phyloP scores from a whole-genome alignment of 2,888 invertebrate genomes.

The Athripsodes cinereus region DNA sequence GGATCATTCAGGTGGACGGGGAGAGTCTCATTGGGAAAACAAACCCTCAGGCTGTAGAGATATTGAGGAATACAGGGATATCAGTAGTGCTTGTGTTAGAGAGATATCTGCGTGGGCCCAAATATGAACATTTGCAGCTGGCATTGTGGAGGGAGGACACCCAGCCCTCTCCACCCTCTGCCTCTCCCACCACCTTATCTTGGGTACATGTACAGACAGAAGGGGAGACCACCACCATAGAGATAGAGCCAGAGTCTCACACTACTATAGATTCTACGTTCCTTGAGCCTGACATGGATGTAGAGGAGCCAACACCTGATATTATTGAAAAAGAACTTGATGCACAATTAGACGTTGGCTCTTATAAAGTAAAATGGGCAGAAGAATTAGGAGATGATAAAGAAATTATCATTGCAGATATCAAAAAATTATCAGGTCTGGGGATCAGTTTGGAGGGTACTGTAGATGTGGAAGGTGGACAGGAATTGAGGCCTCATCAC shows the following conservation, averaged over 20 bases:
- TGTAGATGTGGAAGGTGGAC: slow-evolving; percentile 95
- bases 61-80: slow-evolving; percentile 88
- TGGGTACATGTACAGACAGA: slow-evolving; percentile 78
- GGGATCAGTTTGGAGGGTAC: slow-evolving; percentile 98
- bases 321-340: slow-evolving; percentile 46
- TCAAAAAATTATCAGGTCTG: slow-evolving; percentile 87
- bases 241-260: slow-evolving; percentile 73
- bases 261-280: slow-evolving; percentile 75
- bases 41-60: slow-evolving; percentile 95
- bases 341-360: slow-evolving; percentile 64
- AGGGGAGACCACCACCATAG: slow-evolving; percentile 54
- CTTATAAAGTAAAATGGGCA: slow-evolving; percentile 74
- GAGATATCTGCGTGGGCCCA: slow-evolving; percentile 87
- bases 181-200: slow-evolving; percentile 75
- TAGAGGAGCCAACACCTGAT: slow-evolving; percentile 48
- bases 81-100: slow-evolving; percentile 85
- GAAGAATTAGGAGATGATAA: slow-evolving; percentile 75
- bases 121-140: slow-evolving; percentile 85
- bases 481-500: slow-evolving; percentile 96
- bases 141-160: slow-evolving; percentile 64
- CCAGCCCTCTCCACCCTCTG: slow-evolving; percentile 60
- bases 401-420: slow-evolving; percentile 87
- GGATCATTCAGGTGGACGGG: slow-evolving; percentile 95
- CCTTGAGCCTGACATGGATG: slow-evolving; percentile 49
- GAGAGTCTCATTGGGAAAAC: slow-evolving; percentile 84